Conservation (phyloP, 1,140 invertebrate genomes). For the Neodiprion fabricii region DNA sequence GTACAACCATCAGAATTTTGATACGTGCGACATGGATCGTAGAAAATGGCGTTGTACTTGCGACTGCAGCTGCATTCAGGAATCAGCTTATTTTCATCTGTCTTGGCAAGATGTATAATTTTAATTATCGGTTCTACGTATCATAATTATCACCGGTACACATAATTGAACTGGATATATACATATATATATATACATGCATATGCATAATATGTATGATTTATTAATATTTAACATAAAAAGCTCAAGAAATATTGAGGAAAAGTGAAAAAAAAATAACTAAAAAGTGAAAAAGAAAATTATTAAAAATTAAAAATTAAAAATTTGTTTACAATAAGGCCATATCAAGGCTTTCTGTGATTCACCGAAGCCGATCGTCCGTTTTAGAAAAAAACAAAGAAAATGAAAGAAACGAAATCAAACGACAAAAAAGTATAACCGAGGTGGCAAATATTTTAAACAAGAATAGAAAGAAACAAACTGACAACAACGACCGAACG, state of each 20-base stretch:
- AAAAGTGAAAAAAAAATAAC: no score
- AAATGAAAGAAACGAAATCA: slow-evolving; percentile 9
- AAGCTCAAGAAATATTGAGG: no score
- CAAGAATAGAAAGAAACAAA: slow-evolving; percentile 15
- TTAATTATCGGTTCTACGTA: no score
- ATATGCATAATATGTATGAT: no score
- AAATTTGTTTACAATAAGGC: slow-evolving; percentile 40
- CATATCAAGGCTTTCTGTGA: slow-evolving; percentile 61
- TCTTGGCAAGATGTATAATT: no score
- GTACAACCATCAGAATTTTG: no score
- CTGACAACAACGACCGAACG: neutral
- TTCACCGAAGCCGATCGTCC: slow-evolving; percentile 56
- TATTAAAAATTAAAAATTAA: slow-evolving; percentile 39
- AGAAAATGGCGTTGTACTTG: neutral
- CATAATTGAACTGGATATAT: no score
- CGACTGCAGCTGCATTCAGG: neutral
- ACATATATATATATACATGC: no score
- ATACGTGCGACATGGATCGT: neutral
- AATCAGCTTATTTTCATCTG: no score
- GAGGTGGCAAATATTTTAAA: slow-evolving; percentile 7
- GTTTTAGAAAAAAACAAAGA: slow-evolving; percentile 29
- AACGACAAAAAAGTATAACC: slow-evolving; percentile 16
- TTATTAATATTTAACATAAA: no score
- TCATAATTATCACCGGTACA: no score
- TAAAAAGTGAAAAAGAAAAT: slow-evolving; percentile 33